These are phyloP conservation scores for Malaclemys terrapin DNA, from an alignment of 2,113 vertebrate genomes.

Conservation along the genomic window DNA sequence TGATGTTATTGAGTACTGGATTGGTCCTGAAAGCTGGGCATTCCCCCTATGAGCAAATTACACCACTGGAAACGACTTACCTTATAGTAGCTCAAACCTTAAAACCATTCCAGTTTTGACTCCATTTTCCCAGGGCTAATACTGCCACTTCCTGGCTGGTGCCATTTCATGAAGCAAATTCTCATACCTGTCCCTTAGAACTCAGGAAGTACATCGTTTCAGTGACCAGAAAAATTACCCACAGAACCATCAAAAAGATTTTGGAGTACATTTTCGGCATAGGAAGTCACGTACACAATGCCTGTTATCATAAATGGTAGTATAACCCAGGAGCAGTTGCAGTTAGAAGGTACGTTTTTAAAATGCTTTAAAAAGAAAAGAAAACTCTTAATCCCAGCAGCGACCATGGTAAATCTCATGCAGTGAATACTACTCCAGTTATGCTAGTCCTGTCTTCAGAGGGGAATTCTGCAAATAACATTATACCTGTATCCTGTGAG, in stretches of 20 bases:
- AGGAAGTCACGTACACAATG: rapidly evolving
- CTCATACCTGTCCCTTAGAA: neutral
- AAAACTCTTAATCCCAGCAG: rapidly evolving
- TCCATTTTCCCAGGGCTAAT: neutral
- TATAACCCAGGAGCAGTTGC: neutral
- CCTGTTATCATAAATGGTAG: neutral
- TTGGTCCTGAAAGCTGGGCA: neutral
- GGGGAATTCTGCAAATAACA: neutral
- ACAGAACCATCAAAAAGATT: neutral
- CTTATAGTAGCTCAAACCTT: neutral
- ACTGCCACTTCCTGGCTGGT: neutral
- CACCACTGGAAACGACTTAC: neutral
- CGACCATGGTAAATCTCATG: neutral
- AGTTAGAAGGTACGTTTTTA: neutral
- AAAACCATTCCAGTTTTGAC: neutral
- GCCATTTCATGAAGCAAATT: conserved; percentile 2
- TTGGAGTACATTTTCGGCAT: rapidly evolving
- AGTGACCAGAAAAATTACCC: neutral
- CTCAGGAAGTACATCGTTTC: neutral
- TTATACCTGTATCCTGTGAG: conserved; percentile 95
- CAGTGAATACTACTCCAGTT: neutral
- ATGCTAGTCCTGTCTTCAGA: rapidly evolving
- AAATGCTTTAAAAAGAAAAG: neutral
- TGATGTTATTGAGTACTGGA: neutral
- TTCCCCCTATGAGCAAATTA: neutral